Evolutionary conservation across 2,888 invertebrate genomes (phyloP).

Genomic region (Acrobasis suavella): DNA sequence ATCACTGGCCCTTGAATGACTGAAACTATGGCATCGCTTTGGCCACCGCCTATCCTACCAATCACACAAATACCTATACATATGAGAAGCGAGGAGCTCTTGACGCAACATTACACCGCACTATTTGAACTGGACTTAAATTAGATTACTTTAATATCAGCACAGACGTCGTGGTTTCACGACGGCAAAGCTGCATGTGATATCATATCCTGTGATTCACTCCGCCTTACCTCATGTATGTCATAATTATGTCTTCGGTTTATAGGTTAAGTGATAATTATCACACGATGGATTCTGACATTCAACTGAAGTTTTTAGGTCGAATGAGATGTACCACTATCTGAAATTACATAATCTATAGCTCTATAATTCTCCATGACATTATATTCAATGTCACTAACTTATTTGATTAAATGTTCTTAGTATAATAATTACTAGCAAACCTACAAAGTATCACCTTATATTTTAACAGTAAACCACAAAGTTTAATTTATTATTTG

Average conservation of each 20-base stretch:
- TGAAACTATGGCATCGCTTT: slow-evolving; percentile 8
- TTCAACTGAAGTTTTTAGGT: background rate
- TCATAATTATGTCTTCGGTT: slow-evolving; percentile 48
- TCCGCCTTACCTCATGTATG: slow-evolving; percentile 46
- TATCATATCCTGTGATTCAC: slow-evolving; percentile 74
- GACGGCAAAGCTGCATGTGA: slow-evolving; percentile 59
- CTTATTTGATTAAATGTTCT: background rate
- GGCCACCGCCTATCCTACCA: slow-evolving; percentile 3
- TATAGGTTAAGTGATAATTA: slow-evolving; percentile 73
- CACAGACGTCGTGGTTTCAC: slow-evolving; percentile 57
- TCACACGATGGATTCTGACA: slow-evolving; percentile 42
- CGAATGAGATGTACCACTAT: background rate
- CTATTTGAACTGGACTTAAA: slow-evolving; percentile 67
- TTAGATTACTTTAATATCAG: slow-evolving; percentile 55
- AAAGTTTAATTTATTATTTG: background rate
- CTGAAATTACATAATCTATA: background rate
- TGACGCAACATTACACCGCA: slow-evolving; percentile 34
- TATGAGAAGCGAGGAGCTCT: background rate
- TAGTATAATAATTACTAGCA: too few species aligned
- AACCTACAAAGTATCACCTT: too few species aligned
- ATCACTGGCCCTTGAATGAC: slow-evolving; percentile 9
- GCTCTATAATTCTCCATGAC: background rate
- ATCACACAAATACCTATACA: background rate
- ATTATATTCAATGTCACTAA: background rate
- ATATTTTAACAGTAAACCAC: background rate